phyloP scores from a whole-genome alignment of 2,888 invertebrate genomes.

The Nipponacmea schrenckii region DNA sequence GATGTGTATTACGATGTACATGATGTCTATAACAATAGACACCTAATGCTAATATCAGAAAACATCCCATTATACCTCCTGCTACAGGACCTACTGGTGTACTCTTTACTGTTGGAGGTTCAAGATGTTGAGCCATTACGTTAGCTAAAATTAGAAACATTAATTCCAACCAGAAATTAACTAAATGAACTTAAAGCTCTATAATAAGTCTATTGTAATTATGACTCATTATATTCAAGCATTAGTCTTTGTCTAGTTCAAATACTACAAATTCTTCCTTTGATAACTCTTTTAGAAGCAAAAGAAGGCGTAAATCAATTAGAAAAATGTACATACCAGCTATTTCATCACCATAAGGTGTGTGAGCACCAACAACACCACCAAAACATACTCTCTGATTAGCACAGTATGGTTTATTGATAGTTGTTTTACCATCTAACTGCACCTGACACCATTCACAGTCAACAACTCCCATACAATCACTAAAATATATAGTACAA shows the following conservation, averaged over 20 bases:
- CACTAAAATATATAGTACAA: slow-evolving; percentile 52
- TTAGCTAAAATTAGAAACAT: not conserved
- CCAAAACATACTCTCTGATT: slow-evolving; percentile 85
- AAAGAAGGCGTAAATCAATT: no score
- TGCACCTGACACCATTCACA: slow-evolving; percentile 93
- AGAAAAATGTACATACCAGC: slow-evolving; percentile 32
- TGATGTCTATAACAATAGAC: slow-evolving; percentile 81
- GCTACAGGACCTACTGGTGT: slow-evolving; percentile 87
- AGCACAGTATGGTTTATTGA: slow-evolving; percentile 82
- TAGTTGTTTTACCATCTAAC: slow-evolving; percentile 77
- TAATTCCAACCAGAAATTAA: no score
- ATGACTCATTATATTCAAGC: no score
- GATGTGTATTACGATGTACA: slow-evolving; percentile 62
- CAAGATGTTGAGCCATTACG: slow-evolving; percentile 40
- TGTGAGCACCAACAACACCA: slow-evolving; percentile 83
- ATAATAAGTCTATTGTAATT: no score
- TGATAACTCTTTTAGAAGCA: no score
- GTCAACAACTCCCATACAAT: slow-evolving; percentile 78
- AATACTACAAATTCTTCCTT: no score
- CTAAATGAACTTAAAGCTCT: no score
- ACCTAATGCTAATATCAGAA: slow-evolving; percentile 82
- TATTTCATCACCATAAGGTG: slow-evolving; percentile 82
- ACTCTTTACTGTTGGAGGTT: slow-evolving; percentile 51
- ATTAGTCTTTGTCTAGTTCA: no score
- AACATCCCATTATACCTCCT: slow-evolving; percentile 84